Evolutionary conservation across 2,113 vertebrate species (phyloP).

Genomic region (Colaptes auratus): DNA sequence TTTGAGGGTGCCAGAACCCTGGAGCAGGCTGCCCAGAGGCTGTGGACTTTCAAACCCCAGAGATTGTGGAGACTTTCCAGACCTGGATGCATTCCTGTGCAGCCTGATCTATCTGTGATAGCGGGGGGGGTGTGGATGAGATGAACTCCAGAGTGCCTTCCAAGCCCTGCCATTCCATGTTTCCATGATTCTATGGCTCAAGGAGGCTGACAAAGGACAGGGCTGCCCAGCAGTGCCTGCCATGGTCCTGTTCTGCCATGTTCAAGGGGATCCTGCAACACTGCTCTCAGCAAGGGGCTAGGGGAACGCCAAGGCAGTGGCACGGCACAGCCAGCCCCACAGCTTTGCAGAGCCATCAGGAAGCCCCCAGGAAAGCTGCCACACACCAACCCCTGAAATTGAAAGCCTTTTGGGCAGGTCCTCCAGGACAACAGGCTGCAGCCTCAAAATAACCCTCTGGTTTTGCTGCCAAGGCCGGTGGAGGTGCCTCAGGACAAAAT

Average conservation of each 20-base stretch:
- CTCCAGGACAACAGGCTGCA: neutral
- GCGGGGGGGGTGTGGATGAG: too few species aligned
- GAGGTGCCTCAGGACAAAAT: neutral
- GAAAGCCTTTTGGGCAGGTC: fast-evolving
- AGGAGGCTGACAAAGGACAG: neutral
- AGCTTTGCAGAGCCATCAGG: neutral
- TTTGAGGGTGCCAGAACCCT: too few species aligned
- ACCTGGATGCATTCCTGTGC: too few species aligned
- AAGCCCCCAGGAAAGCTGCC: neutral
- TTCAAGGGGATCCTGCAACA: neutral
- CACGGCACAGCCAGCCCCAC: neutral
- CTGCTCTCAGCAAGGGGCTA: fast-evolving
- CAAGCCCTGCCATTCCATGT: too few species aligned
- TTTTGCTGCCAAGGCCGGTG: neutral
- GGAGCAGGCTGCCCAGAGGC: too few species aligned
- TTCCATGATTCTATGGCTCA: neutral
- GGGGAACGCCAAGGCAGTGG: neutral
- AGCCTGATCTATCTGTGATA: too few species aligned
- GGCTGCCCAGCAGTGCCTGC: neutral
- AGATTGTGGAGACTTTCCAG: too few species aligned
- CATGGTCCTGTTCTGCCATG: fast-evolving
- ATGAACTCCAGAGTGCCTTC: too few species aligned
- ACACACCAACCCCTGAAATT: neutral
- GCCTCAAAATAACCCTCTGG: neutral
- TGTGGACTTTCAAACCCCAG: too few species aligned